A percentile compares a stretch with the other conserved stretches of the same genome.
phyloP scores from a whole-genome alignment of 2,113 vertebrate species.

The Pavo muticus region DNA sequence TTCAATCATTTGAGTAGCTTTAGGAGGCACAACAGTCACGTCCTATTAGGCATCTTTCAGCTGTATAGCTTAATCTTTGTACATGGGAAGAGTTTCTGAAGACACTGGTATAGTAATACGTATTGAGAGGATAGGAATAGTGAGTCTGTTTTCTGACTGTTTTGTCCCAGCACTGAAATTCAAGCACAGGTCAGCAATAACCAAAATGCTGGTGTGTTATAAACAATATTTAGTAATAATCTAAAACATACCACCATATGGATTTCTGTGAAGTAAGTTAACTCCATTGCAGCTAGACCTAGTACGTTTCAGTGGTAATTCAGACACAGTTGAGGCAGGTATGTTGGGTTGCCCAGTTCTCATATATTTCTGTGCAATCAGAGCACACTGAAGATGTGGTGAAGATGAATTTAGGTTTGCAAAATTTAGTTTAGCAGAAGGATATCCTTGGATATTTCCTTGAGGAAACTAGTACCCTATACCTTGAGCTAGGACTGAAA shows the following conservation, averaged over 20 bases:
- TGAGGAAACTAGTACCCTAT: background rate
- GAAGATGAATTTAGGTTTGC: background rate
- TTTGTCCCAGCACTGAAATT: background rate
- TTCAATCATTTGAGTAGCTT: background rate
- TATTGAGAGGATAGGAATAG: background rate
- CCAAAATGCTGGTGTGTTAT: background rate
- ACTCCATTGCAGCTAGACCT: background rate
- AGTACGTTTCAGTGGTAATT: background rate
- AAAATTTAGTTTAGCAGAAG: background rate
- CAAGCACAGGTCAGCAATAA: background rate
- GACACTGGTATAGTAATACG: background rate
- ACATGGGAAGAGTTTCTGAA: background rate
- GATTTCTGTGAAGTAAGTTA: background rate
- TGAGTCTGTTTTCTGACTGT: background rate
- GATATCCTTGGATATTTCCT: background rate
- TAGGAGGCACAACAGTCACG: background rate
- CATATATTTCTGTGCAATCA: background rate
- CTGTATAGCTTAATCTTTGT: background rate
- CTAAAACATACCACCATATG: background rate
- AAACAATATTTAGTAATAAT: background rate
- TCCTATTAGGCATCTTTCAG: background rate
- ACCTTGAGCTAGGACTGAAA: background rate
- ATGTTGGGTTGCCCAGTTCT: background rate
- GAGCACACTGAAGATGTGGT: background rate
- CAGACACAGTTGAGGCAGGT: background rate